Base-by-base conservation (phyloP, 92 coral and sea anemone genomes). In the Pocillopora meandrina region DNA sequence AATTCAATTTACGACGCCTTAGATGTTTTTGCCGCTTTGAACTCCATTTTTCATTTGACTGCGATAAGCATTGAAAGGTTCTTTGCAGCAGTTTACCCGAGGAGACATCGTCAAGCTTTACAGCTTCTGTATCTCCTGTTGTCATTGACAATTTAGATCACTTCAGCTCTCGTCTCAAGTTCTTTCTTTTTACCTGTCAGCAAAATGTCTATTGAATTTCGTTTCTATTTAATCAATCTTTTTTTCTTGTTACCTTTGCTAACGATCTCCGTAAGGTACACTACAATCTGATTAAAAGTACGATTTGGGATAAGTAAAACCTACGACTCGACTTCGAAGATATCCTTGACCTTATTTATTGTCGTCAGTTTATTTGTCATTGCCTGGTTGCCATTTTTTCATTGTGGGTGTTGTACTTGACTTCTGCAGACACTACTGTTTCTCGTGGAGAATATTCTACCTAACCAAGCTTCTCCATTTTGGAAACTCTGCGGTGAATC, bases 61-160 rank as follows among this genome's bases (percentile, higher is more conserved):
- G 92, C 94, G 18, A 95, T 95, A 20, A 93, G 97, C 65, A 77
- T 95, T 36, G 98, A 95, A 65, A 91, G 98, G 10, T 93, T 91
- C 82, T 66, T 93, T 3, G 95, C 97, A 18, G 89, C 94, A n/a
- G 90, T 91, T 64, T 80, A 91, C 31, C 98, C 98, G 10, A 87
- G 88, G 68, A 87, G 86, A 33, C 94, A 93, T 76, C 93, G 92
- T 18, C 85, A 90, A 62, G 82, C 87, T 65, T 89, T 88, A 2
- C 88, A 89, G 16, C 63, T 79, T 26, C 88, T 91, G 7, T 93
- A 91, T 67, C 87, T 77, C 23, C 23, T 78, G 1, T 78, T 89
- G 69, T 81, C 91, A 8, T 61, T 86, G 17, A 56, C 73, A 11
- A 94, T 92, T 21, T 95, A 97, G 98, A 65, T 80, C 3, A 80